Evolutionary conservation across 2,113 vertebrate species (phyloP).

Genomic region (Zosterops japonicus): DNA sequence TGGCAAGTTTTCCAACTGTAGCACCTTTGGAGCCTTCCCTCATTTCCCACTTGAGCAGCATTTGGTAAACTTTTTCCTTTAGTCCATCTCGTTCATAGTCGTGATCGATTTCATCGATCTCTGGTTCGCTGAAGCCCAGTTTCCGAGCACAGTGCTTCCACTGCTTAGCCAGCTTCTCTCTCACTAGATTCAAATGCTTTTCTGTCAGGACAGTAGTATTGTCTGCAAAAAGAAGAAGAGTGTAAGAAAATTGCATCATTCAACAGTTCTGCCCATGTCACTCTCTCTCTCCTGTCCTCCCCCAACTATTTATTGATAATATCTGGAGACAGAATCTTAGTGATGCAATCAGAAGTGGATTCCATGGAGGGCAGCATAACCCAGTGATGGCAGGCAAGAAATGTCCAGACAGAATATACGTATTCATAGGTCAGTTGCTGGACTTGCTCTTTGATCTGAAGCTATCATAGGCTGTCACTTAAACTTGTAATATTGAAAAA

Average conservation of each 20-base stretch:
- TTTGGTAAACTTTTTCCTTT: slow-evolving; percentile 92
- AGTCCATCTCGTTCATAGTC: slow-evolving; percentile 88
- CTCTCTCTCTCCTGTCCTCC: neutral
- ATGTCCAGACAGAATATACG: neutral
- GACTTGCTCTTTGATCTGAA: neutral
- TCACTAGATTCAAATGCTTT: slow-evolving; percentile 84
- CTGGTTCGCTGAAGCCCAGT: slow-evolving; percentile 79
- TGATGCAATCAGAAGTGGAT: neutral
- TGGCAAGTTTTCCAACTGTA: slow-evolving; percentile 85
- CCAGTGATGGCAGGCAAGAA: neutral
- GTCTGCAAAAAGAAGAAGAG: slow-evolving; percentile 62
- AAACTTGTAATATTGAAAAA: neutral
- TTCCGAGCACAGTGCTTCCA: slow-evolving; percentile 89
- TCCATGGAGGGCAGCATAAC: neutral
- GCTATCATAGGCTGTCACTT: neutral
- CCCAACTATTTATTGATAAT: neutral
- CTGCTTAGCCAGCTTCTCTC: slow-evolving; percentile 80
- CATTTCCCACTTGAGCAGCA: slow-evolving; percentile 89
- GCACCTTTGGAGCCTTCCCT: slow-evolving; percentile 84
- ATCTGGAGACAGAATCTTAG: neutral
- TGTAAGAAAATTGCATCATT: neutral
- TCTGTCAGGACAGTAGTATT: slow-evolving; percentile 61
- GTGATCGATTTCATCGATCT: slow-evolving; percentile 90
- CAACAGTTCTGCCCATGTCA: neutral
- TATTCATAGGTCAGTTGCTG: neutral